Conservation (phyloP, 2,888 invertebrate species). For the Teleogryllus oceanicus region DNA sequence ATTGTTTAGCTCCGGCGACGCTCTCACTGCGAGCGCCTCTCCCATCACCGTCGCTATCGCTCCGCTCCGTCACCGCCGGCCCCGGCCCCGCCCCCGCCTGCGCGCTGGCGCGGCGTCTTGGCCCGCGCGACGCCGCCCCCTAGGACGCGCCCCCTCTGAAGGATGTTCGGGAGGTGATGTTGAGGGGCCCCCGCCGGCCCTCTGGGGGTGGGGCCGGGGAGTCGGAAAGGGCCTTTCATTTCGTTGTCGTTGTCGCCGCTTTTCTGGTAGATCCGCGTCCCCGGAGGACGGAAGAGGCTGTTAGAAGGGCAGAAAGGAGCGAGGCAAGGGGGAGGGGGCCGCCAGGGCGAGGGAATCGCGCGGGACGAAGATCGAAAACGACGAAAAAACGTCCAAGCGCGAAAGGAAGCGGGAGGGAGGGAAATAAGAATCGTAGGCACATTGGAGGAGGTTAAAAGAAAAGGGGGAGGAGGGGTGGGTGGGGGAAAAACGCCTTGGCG, state of each 20-base stretch:
- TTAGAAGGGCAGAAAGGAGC: background rate
- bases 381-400: background rate
- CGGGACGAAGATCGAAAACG: background rate
- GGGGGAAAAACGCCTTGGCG: constrained; percentile 4
- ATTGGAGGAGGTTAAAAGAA: background rate
- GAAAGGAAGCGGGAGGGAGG: constrained; percentile 18
- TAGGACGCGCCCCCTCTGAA: too few species aligned
- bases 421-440: constrained; percentile 18
- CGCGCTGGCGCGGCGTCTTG: too few species aligned
- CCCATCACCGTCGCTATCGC: too few species aligned
- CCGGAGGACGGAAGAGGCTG: background rate
- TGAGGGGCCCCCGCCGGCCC: too few species aligned
- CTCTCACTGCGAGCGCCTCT: too few species aligned
- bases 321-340: too few species aligned
- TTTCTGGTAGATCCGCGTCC: background rate
- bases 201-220: background rate
- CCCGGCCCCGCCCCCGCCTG: too few species aligned
- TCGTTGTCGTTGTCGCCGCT: background rate
- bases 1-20: too few species aligned
- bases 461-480: background rate
- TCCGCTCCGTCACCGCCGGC: too few species aligned
- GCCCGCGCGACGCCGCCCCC: too few species aligned
- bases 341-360: background rate
- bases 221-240: constrained; percentile 10
- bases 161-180: too few species aligned